These are phyloP conservation scores for Melinaea menophilus DNA, from an alignment of 2,888 invertebrate species.

Conservation along the genomic window DNA sequence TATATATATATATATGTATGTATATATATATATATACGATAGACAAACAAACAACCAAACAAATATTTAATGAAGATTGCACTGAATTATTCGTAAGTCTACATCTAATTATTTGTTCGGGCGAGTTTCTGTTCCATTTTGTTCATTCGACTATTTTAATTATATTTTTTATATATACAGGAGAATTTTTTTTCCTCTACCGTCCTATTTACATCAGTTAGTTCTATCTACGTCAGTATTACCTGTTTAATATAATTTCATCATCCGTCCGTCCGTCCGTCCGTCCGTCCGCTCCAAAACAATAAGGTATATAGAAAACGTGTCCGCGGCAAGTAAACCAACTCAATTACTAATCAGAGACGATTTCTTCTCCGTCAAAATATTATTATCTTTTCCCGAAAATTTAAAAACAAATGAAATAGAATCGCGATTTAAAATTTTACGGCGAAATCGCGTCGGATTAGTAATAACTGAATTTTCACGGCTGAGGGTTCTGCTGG, in stretches of 20 bases:
- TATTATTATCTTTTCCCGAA: constrained; percentile 36
- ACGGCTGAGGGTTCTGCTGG: constrained; percentile 81
- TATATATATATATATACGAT: constrained; percentile 38
- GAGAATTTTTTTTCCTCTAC: constrained; percentile 60
- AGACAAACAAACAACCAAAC: constrained; percentile 59
- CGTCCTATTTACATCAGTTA: constrained; percentile 69
- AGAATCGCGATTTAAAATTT: constrained; percentile 27
- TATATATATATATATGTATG: constrained; percentile 35
- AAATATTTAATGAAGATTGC: constrained; percentile 66
- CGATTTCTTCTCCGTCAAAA: constrained; percentile 60
- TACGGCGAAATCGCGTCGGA: constrained; percentile 70
- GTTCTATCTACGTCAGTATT: constrained; percentile 61
- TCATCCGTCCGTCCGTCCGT: constrained; percentile 27
- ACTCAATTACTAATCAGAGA: constrained; percentile 67
- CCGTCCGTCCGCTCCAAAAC: constrained; percentile 28
- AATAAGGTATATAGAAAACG: constrained; percentile 23
- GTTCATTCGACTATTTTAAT: constrained; percentile 62
- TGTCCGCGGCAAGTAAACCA: constrained; percentile 32
- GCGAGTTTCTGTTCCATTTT: constrained; percentile 76
- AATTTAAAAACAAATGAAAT: constrained; percentile 13
- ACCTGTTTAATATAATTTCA: constrained; percentile 13
- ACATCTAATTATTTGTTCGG: constrained; percentile 70
- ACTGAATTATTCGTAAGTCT: constrained; percentile 60
- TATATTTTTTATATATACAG: constrained; percentile 63
- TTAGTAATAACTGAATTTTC: constrained; percentile 91